phyloP scores from a whole-genome alignment of 2,113 vertebrate genomes.

The Hiodon alosoides region DNA sequence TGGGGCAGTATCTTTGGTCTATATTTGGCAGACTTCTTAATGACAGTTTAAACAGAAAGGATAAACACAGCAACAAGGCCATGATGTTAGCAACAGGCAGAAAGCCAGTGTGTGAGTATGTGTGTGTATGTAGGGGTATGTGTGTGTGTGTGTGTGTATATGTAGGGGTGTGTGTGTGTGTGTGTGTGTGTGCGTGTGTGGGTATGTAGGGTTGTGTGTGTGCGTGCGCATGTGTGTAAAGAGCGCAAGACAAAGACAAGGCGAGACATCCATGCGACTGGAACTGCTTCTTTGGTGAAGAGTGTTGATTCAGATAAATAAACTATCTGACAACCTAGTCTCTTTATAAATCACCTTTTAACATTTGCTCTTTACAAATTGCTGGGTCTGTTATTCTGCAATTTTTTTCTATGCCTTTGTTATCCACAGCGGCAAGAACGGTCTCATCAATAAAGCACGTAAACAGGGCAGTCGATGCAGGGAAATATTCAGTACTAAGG shows the following conservation, averaged over 20 bases:
- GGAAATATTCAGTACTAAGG: constrained; percentile 15
- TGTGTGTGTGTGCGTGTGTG: constrained; percentile 2
- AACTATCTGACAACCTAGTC: constrained; percentile 20
- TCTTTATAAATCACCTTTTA: constrained; percentile 3
- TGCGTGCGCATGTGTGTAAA: not conserved
- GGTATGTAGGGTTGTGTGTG: not conserved
- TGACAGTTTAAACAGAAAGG: not conserved
- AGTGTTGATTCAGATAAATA: not conserved
- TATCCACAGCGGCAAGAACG: constrained; percentile 28
- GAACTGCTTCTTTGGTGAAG: not conserved
- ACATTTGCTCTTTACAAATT: not conserved
- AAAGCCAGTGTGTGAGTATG: constrained; percentile 3
- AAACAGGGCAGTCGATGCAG: constrained; percentile 27
- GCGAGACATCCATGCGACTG: not conserved
- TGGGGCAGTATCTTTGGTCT: not conserved
- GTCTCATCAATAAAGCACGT: constrained; percentile 34
- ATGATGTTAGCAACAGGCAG: constrained; percentile 12
- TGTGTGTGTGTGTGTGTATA: too few species aligned
- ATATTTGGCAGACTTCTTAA: not conserved
- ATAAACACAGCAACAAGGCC: constrained; percentile 1
- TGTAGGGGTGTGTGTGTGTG: not conserved
- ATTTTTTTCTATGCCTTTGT: constrained; percentile 19
- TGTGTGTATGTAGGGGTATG: not conserved
- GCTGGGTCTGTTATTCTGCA: not conserved
- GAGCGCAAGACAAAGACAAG: constrained; percentile 10